Percentiles rank a stretch among this genome's conserved stretches.
phyloP scores from a whole-genome alignment of 2,888 invertebrate genomes.

The Cosmorhoe ocellata region DNA sequence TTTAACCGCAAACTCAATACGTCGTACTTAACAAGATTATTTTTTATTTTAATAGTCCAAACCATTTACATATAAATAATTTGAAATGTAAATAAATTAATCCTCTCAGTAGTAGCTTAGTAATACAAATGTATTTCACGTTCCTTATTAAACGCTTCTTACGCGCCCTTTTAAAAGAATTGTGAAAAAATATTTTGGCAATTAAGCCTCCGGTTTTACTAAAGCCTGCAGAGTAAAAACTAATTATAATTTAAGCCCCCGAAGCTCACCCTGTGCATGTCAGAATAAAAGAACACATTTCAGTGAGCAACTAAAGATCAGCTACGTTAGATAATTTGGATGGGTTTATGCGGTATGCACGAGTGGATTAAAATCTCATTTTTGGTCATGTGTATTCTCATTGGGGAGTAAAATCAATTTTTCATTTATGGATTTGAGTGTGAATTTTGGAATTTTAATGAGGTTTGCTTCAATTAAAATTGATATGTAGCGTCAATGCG shows the following conservation, averaged over 20 bases:
- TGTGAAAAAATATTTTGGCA: conserved; percentile 72
- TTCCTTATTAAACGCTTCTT: conserved; percentile 55
- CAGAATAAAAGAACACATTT: conserved; percentile 71
- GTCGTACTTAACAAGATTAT: too few relatives aligned
- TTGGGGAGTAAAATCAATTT: conserved; percentile 15
- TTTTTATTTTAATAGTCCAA: too few relatives aligned
- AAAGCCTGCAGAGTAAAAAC: conserved; percentile 74
- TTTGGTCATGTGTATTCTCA: conserved; percentile 37
- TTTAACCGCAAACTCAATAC: too few relatives aligned
- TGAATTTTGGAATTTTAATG: conserved; percentile 8
- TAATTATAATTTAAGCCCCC: conserved; percentile 78
- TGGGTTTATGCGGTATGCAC: conserved; percentile 61
- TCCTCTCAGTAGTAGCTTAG: conserved; percentile 22
- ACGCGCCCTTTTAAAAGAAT: conserved; percentile 55
- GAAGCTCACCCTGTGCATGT: conserved; percentile 59
- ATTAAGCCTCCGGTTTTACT: conserved; percentile 65
- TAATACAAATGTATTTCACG: conserved; percentile 31
- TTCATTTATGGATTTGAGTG: conserved; percentile 6
- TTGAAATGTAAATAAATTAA: conserved; percentile 30
- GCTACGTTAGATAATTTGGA: conserved; percentile 71
- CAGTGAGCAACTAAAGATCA: conserved; percentile 77
- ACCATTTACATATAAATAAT: not conserved
- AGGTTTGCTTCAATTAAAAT: not conserved
- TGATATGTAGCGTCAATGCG: too few relatives aligned
- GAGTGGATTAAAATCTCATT: conserved; percentile 51